Evolutionary conservation across 1,140 invertebrate species (phyloP), one percentile per base, ranked within the genome.

Genomic region (Cydia strobilella): DNA sequence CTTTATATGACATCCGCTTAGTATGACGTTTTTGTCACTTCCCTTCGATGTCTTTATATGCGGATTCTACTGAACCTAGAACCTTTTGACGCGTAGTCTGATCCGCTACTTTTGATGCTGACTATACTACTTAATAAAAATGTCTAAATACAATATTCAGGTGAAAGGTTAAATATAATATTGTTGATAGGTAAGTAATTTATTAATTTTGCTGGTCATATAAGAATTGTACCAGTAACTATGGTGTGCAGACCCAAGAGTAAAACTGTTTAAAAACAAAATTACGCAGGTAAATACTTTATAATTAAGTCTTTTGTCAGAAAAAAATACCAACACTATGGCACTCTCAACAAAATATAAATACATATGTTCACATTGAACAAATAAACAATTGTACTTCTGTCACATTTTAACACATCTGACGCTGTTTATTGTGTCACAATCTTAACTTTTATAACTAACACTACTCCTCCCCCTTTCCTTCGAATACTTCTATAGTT

Each of bases 391-490:
- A 66, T 13, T 66, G 63, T 66, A 27, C 6, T 31, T 18, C 27
- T 31, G 25, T 31, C 27, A 27, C 63, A 31, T 66, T 31, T 31
- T 27, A 63, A 27, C 25, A 31, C 63, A 66, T 66, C 63, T 66
- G 63, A 66, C 63, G 63, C 31, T 31, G 25, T 31, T 90, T 90
- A 88, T 90, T 91, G 88, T 90, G 88, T 90, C 89, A 89, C 86
- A 85, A 78, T 75, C 76, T 84, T 75, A n/a, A 54, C 87, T 76
- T 80, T 3, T 77, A 15, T 82, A 80, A 20, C 0, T 10, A n/a
- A 78, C 81, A 15, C 84, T 76, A 0, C 78, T 71, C 15, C 54
- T 31, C 78, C 59, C 75, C 72, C 78, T 45, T 27, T 59, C 10
- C 13, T n/a, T 2, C 7, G 20, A 5, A 10, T 18, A 23, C 48